Base-by-base conservation (phyloP, 1,140 invertebrate genomes). In the Drosophila pruinosa region DNA sequence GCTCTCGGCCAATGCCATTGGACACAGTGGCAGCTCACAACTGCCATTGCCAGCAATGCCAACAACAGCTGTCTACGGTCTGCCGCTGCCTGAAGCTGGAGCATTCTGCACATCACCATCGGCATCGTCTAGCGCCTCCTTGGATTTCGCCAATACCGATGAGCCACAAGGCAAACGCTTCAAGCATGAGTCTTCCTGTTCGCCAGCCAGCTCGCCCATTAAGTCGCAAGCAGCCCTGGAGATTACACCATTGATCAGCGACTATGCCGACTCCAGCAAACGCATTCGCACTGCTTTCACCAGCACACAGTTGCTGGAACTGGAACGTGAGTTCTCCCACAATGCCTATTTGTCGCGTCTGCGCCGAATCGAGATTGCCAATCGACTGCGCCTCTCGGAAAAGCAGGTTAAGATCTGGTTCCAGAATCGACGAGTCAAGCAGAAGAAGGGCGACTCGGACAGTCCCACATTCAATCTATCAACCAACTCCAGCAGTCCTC, bases 361-460 rank as follows among this genome's bases (percentile, higher is more conserved):
- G 26, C 92, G 97, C 36, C 93, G 97, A 63, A 98, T 99, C 71
- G 97, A 98, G 91, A 97, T 98, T 50, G 98, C 98, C 0, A 97
- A 96, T 4, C 95, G 96, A 73, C 92, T 98, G 50, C 94, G 95
- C 17, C 91, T 99, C 0, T 97, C 96, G 0, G 97, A 98, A 92
- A 99, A 98, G 90, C 97, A 98, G 92, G 97, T 98, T 36, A 98
- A 97, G 91, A 98, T 98, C 56, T 98, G 97, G 97, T 91, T 98
- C 89, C 97, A 98, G 91, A 98, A 98, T 89, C 93, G 95, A 8
- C 93, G 97, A 2, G 97, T 98, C 2, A 98, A 98, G 89, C 94
- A 97, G 90, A 98, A 98, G 93, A 98, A 98, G 83, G 96, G 95
- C 77, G 95, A 95, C 75, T 89, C 90, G 8, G 90, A 91, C 43